phyloP scores from a whole-genome alignment of 2,797 vertebrate species.

The Cygnus olor region DNA sequence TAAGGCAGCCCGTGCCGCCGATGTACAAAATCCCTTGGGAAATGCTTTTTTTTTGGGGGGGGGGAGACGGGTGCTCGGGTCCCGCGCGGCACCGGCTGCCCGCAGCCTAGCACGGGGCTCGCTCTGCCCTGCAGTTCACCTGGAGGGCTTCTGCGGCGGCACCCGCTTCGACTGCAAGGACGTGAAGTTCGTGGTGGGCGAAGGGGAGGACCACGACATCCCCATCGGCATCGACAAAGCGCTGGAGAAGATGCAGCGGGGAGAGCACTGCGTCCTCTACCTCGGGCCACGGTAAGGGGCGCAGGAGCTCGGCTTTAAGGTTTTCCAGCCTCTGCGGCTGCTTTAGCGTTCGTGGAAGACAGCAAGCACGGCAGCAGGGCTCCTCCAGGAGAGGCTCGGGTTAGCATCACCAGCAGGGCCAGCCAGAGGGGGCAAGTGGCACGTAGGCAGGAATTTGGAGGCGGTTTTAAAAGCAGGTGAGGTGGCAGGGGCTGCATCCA shows the following conservation, averaged over 20 bases:
- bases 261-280: conserved; percentile 90
- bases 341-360: neutral
- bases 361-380: accelerated
- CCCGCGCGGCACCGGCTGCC: neutral
- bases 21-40: neutral
- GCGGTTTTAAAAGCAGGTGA: neutral
- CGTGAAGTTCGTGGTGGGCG: conserved; percentile 88
- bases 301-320: neutral
- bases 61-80: neutral
- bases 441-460: neutral
- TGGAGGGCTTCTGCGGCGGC: conserved; percentile 86
- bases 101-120: too few species aligned
- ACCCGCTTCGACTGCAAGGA: conserved; percentile 90
- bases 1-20: neutral
- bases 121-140: conserved; percentile 82
- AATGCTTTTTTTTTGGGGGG: neutral
- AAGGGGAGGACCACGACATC: conserved; percentile 91
- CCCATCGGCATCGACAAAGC: conserved; percentile 95
- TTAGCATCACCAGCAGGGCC: neutral
- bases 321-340: accelerated
- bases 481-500: neutral
- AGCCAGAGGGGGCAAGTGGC: neutral
- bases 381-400: neutral
- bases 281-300: conserved; percentile 87
- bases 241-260: conserved; percentile 96